Evolutionary conservation across 1,140 invertebrate species (phyloP).

Genomic region (Archegozetes longisetosus): DNA sequence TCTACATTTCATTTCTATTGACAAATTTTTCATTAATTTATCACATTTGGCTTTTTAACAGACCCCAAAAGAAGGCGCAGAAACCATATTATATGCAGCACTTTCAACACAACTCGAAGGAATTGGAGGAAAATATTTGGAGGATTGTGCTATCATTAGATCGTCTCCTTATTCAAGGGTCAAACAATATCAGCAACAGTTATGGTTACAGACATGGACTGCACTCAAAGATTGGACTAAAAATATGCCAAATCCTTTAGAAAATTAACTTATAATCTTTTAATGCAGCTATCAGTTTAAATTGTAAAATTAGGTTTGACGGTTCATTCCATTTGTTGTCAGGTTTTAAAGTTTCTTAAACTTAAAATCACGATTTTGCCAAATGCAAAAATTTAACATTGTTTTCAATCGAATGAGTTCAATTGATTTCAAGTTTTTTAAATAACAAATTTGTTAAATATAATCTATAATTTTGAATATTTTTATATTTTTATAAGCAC

Average conservation of each 20-base stretch:
- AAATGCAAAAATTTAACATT: too few relatives aligned
- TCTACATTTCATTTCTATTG: background rate
- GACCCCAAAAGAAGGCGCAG: slow-evolving; percentile 42
- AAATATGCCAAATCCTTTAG: background rate
- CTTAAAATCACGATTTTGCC: too few relatives aligned
- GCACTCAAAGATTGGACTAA: background rate
- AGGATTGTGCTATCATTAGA: slow-evolving; percentile 37
- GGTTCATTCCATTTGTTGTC: too few relatives aligned
- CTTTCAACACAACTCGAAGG: slow-evolving; percentile 45
- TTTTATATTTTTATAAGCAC: too few relatives aligned
- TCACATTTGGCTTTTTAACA: background rate
- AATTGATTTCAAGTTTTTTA: too few relatives aligned
- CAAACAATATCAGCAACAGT: slow-evolving; percentile 33
- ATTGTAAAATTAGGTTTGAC: too few relatives aligned
- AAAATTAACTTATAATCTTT: too few relatives aligned
- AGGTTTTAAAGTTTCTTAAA: too few relatives aligned
- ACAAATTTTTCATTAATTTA: background rate
- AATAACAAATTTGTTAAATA: too few relatives aligned
- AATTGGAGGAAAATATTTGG: slow-evolving; percentile 46
- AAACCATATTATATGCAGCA: slow-evolving; percentile 50
- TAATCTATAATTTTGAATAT: too few relatives aligned
- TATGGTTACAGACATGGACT: slow-evolving; percentile 31
- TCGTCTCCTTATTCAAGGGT: slow-evolving; percentile 34
- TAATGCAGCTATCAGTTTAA: too few relatives aligned
- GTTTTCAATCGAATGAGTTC: too few relatives aligned